Base-by-base conservation (phyloP, 2,797 vertebrate species). In the Acanthurus tractus region DNA sequence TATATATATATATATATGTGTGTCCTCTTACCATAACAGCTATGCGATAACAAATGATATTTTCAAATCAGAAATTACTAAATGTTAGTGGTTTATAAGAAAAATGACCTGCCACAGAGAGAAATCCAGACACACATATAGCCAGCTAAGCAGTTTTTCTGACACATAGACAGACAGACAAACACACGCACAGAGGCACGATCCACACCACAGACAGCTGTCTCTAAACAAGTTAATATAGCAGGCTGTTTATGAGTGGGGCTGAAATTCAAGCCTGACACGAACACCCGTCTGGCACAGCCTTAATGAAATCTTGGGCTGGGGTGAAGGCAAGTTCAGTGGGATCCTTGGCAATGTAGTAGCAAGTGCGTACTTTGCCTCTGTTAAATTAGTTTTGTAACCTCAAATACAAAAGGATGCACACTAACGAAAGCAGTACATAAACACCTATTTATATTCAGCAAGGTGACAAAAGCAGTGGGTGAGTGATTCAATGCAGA, bases 191-290 rank as follows among this genome's bases (percentile, higher is more conserved):
- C 70, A 76, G 78, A 89, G 81, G 86, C 80, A 81, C 4, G 7
- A 40, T 92, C 88, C 90, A 59, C 70, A 86, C 88, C 86, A 83
- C 81, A 81, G 45, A 77, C 95, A 97, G 96, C 96, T 96, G 95
- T 96, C 94, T 86, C 85, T 92, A 95, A 96, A 94, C 94, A 92
- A 95, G 95, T 94, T 96, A 95, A 96, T 95, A 96, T 95, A 96
- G 95, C 94, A 91, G 85, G 92, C 93, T 95, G 96, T 95, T 96
- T 96, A 96, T 94, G 93, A 95, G 92, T 86, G 91, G 84, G 88
- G 81, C 82, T 93, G 95, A 95, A 96, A 96, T 88, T 86, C 82
- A 94, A 95, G 85, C 94, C 91, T 64, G 88, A 94, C 93, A 93
- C 90, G 71, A 90, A 95, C 92, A 94, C 94, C 95, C 88, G 89